Base-by-base conservation (phyloP, 2,113 vertebrate genomes). In the Malurus melanocephalus region DNA sequence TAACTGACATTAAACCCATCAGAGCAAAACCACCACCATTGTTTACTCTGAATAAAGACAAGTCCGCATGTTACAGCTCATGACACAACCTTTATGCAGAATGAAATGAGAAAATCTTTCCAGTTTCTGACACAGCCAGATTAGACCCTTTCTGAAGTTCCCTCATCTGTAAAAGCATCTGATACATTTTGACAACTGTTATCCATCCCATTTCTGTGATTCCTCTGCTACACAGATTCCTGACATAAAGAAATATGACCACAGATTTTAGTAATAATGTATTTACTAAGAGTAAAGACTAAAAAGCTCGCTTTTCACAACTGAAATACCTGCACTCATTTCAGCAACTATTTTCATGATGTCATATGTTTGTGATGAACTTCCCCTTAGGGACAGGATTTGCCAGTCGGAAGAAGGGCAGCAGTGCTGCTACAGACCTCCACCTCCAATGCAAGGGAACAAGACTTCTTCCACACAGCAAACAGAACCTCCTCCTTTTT, bases 91-190 rank as follows among this genome's bases (percentile, higher is more conserved):
- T 95, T 93, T 78, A 92, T 16, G 61, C 59, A 85, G 57, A 87
- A 73, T 3, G 18, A 95, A 92, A 92, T 10, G 27, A 87, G 90
- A 94, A 85, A 84, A 38, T 59, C 85, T 73, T 90, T 33, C 68
- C 93, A 38, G 85, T 82, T 93, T 83, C 83, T 90, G 87, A 80
- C 60, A 21, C 20, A 86, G 76, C 42, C 87, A 96, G 89, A 96
- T 93, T 76, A 95, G 87, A 95, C 80, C 52, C 87, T 61, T 90
- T 87, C 92, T 93, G 35, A 94, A 94, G 81, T 96, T 93, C 86
- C 62, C 74, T 79, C 77, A 77, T 83, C 94, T 95, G 87, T 90
- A 94, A 96, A 95, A 74, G 49, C 67, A 87, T 45, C 67, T 40
- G 92, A 90, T 87, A 46, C 13, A 92, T 89, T 95, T 69, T 95